Evolutionary conservation across 2,888 invertebrate genomes (phyloP), one percentile per base, ranked within the genome.

Genomic region (Meliscaeva auricollis): DNA sequence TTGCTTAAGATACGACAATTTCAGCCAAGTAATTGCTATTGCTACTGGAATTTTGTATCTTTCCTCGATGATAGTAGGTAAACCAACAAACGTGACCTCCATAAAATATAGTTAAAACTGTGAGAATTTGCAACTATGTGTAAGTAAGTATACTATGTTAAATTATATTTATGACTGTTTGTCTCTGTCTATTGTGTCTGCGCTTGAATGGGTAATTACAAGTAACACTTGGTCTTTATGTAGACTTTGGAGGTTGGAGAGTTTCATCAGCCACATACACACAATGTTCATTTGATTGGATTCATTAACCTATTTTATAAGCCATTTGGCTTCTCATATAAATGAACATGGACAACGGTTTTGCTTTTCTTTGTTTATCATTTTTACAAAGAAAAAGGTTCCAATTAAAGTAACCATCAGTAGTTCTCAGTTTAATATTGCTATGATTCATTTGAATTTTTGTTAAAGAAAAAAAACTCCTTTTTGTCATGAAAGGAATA

Each of bases 231-330:
- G 26, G 30, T 20, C 35, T 75, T 75, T 66, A 30, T 68, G 66
- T 38, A 35, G 48, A 48, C 48, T 68, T n/a, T n/a, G n/a, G n/a
- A n/a, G n/a, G n/a, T n/a, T 26, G 8, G 17, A 48, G 13, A 22
- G 9, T 22, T 50, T 20, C 5, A 50, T 30, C 4, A 35, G 20
- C 32, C 41, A 30, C n/a, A 64, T 3, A 32, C 7, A 15, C 13
- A 35, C 7, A 13, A 13, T 1, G n/a, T 22, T 22, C 35, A 66
- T 50, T 50, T 30, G 8, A 52, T n/a, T 30, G 17, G 22, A 54
- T 26, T 20, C 74, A 74, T 74, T 74, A 74, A 74, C 74, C 74
- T 54, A 74, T 64, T 52, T 66, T 44, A 44, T 32, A 62, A 64
- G 30, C 52, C 6, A 32, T 64, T 64, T 54, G 52, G 35, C n/a